phyloP scores from a whole-genome alignment of 1,140 invertebrate species.

The Magallana ariakensis region DNA sequence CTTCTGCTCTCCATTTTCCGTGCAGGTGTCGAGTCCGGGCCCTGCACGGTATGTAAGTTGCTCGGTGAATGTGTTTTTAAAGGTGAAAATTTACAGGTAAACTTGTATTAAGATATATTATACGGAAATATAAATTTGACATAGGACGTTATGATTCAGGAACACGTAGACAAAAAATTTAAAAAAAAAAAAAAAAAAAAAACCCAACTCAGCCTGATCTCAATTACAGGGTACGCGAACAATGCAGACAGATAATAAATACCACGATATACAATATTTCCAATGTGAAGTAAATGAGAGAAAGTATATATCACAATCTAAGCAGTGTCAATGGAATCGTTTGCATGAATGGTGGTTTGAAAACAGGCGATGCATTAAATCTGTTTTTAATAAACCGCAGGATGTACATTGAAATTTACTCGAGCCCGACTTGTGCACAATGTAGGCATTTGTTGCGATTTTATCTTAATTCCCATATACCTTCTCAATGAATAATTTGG shows the following conservation, averaged over 20 bases:
- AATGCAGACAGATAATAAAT: background rate
- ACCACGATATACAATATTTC: constrained; percentile 1
- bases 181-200: no score
- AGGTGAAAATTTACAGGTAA: background rate
- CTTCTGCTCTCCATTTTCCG: background rate
- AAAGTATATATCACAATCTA: background rate
- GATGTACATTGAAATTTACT: background rate
- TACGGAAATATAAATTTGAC: background rate
- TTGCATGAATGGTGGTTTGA: constrained; percentile 7
- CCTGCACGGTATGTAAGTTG: background rate
- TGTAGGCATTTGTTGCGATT: background rate
- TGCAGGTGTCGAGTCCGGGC: background rate
- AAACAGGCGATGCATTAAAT: constrained; percentile 34
- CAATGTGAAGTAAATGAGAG: background rate
- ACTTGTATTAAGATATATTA: background rate
- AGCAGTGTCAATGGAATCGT: background rate
- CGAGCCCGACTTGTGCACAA: background rate
- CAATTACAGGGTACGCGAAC: background rate
- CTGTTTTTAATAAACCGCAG: background rate
- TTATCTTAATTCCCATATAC: constrained; percentile 15
- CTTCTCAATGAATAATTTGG: background rate
- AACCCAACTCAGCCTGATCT: background rate
- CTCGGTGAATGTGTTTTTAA: background rate
- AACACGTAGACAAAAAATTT: no score
- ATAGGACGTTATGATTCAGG: no score